Percentiles rank a stretch among this genome's conserved stretches.
Conservation (phyloP, 2,113 vertebrate species). For the Ictalurus furcatus region DNA sequence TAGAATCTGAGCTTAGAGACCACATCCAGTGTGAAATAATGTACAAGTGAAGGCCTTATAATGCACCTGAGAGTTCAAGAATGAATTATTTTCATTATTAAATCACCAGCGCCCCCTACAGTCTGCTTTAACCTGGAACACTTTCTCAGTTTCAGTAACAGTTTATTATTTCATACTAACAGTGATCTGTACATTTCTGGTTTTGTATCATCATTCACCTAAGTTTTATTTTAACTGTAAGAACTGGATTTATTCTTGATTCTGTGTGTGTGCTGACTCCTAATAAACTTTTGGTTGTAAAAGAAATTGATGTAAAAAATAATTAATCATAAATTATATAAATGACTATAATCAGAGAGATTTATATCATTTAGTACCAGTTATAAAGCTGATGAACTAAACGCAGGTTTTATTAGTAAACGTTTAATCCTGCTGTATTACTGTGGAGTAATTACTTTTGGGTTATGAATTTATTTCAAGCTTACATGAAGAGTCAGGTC, state of each 20-base stretch:
- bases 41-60: background rate
- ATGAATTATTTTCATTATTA: background rate
- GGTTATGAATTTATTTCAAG: background rate
- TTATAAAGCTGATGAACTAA: background rate
- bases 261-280: background rate
- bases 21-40: background rate
- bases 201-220: background rate
- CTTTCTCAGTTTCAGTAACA: background rate
- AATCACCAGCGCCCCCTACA: conserved; percentile 2
- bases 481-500: background rate
- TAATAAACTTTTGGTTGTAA: background rate
- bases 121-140: background rate
- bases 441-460: background rate
- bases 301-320: background rate
- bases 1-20: background rate
- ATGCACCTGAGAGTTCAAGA: background rate
- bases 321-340: background rate
- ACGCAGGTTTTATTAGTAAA: background rate
- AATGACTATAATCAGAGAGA: background rate
- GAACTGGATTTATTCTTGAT: background rate
- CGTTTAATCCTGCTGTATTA: background rate
- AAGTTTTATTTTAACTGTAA: background rate
- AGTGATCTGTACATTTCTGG: background rate
- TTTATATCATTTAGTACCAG: background rate
- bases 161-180: background rate